Evolutionary conservation across 2,888 invertebrate genomes (phyloP).

Genomic region (Dendrolimus pini): DNA sequence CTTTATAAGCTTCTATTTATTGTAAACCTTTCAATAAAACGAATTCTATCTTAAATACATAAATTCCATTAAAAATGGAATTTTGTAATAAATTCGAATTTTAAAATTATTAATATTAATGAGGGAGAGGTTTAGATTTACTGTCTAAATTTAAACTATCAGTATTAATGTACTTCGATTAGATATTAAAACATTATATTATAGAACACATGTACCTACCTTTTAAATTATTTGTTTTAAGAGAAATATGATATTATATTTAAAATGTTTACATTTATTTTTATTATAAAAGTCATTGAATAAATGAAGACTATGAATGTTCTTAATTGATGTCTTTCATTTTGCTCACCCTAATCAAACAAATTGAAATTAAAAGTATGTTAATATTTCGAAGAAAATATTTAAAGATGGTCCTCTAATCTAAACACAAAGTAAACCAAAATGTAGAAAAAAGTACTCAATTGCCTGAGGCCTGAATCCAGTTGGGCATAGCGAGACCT

Average conservation of each 20-base stretch:
- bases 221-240: constrained; percentile 26
- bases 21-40: not conserved
- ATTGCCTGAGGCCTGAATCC: not conserved
- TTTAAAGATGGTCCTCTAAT: not conserved
- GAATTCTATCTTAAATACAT: not conserved
- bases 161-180: constrained; percentile 18
- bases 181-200: constrained; percentile 13
- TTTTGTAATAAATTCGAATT: not conserved
- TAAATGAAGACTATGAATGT: constrained; percentile 12
- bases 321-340: constrained; percentile 6
- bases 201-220: constrained; percentile 28
- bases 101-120: constrained; percentile 16
- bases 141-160: constrained; percentile 21
- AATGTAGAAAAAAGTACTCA: not conserved
- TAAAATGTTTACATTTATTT: constrained; percentile 17
- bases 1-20: not conserved
- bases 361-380: not conserved
- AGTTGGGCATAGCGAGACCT: too few relatives aligned
- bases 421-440: not conserved
- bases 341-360: not conserved
- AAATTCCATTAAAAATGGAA: not conserved
- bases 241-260: constrained; percentile 2
- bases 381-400: not conserved
- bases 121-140: constrained; percentile 44
- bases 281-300: constrained; percentile 18